Evolutionary conservation across 92 coral and sea anemone genomes (phyloP), one percentile per base, ranked within the genome.

Genomic region (Muricea muricata): DNA sequence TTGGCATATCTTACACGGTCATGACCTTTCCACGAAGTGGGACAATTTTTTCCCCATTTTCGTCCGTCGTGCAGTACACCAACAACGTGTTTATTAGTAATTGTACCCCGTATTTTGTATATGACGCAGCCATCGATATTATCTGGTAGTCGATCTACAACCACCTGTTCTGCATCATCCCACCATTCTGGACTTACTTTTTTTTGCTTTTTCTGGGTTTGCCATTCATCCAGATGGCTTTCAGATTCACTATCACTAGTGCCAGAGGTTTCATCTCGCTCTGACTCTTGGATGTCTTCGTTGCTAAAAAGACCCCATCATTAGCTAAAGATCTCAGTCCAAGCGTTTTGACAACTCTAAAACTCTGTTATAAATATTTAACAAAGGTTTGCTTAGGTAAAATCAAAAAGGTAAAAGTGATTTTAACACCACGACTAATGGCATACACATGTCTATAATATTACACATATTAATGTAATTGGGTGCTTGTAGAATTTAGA

Each of bases 11-110:
- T 63, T 31, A 77, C 84, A n/a, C 87, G 78, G 21, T 48, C 17
- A 32, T 88, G 94, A 20, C 84, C 94, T 26, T 25, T 69, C 91
- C 94, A 88, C 7, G 13, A 23, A 8, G 93, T 72, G 0, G 93
- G 90, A 65, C 90, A 90, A 24, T 75, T 83, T 74, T 91, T 90
- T 58, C 79, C 87, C 95, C 89, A 85, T 71, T 81, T 88, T 63
- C 88, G 37, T 9, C 92, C 88, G 32, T 85, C 88, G 13, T 72
- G 67, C 47, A 84, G 83, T 0, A 34, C 30, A 7, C 48, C 37
- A 5, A 29, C 42, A 13, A 13, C n/a, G 9, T 55, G 9, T 46
- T 47, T 67, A 13, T 39, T 46, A n/a, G 81, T 11, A 9, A 32
- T 17, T 46, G 33, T 54, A 20, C 33, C 57, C 73, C 78, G 60